phyloP scores from a whole-genome alignment of 1,140 invertebrate genomes.

The Helicoverpa zea region DNA sequence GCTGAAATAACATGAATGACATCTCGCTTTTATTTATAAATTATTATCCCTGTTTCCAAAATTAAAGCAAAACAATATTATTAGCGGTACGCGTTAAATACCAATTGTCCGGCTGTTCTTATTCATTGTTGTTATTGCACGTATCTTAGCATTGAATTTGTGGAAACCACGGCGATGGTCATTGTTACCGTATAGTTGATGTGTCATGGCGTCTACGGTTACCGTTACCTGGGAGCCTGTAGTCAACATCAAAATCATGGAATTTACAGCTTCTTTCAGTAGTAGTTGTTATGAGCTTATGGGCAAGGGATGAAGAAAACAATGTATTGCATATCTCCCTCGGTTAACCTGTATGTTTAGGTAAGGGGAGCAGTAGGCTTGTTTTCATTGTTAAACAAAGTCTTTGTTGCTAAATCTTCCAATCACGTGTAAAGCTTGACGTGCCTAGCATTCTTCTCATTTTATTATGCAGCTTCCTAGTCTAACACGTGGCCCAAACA shows the following conservation, averaged over 20 bases:
- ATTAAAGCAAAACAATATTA: not conserved
- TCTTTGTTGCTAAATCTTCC: too few relatives aligned
- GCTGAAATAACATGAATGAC: conserved; percentile 1
- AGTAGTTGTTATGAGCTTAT: not conserved
- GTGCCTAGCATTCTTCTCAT: too few relatives aligned
- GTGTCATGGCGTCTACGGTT: conserved; percentile 35
- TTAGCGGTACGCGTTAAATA: conserved; percentile 2
- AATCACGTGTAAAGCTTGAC: too few relatives aligned
- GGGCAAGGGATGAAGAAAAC: not conserved
- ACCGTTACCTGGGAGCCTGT: conserved; percentile 26
- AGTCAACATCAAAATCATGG: conserved; percentile 13
- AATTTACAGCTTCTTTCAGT: not conserved
- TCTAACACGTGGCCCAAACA: too few relatives aligned
- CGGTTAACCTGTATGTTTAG: too few relatives aligned
- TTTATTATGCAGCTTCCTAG: too few relatives aligned
- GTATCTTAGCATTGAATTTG: conserved; percentile 39
- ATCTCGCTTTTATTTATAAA: not conserved
- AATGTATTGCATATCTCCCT: too few relatives aligned
- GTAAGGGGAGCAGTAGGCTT: too few relatives aligned
- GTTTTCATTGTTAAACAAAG: too few relatives aligned
- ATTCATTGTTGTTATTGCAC: conserved; percentile 40
- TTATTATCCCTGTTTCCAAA: conserved; percentile 22
- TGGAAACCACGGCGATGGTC: conserved; percentile 18
- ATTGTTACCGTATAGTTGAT: conserved; percentile 41
- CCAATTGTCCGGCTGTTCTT: conserved; percentile 16